A percentile compares a stretch with the other conserved stretches of the same genome.
phyloP scores from a whole-genome alignment of 2,888 invertebrate species.

The Volucella bombylans region DNA sequence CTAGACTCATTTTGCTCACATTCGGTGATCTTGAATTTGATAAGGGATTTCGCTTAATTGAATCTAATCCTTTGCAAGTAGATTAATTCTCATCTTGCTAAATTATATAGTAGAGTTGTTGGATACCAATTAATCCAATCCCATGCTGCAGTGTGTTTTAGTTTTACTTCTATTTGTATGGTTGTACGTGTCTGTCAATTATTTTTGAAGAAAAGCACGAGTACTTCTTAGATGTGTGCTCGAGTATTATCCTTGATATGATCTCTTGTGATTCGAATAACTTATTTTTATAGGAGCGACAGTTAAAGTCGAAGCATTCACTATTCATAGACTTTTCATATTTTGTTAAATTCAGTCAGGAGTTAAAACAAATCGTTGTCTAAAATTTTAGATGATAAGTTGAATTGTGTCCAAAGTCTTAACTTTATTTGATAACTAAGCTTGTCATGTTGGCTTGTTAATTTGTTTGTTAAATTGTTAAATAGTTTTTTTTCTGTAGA shows the following conservation, averaged over 20 bases:
- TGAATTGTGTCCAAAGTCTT: too few relatives aligned
- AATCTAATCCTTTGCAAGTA: conserved; percentile 31
- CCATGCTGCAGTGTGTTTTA: conserved; percentile 1
- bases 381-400: too few relatives aligned
- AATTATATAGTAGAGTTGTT: background rate
- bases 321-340: too few relatives aligned
- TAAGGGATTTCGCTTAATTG: conserved; percentile 41
- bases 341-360: too few relatives aligned
- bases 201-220: background rate
- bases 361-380: too few relatives aligned
- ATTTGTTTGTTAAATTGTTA: too few relatives aligned
- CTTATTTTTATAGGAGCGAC: conserved; percentile 9
- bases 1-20: background rate
- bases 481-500: too few relatives aligned
- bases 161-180: background rate
- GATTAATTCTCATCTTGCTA: conserved; percentile 48
- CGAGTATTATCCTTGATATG: conserved; percentile 22
- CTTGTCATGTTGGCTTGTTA: too few relatives aligned
- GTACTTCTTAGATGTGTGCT: conserved; percentile 5
- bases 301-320: background rate
- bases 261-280: conserved; percentile 14
- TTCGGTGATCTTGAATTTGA: conserved; percentile 28
- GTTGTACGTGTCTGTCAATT: conserved; percentile 8
- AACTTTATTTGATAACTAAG: too few relatives aligned
- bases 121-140: conserved; percentile 8